Base-by-base conservation (phyloP, 2,888 invertebrate genomes). In the Heliconius ismenius region DNA sequence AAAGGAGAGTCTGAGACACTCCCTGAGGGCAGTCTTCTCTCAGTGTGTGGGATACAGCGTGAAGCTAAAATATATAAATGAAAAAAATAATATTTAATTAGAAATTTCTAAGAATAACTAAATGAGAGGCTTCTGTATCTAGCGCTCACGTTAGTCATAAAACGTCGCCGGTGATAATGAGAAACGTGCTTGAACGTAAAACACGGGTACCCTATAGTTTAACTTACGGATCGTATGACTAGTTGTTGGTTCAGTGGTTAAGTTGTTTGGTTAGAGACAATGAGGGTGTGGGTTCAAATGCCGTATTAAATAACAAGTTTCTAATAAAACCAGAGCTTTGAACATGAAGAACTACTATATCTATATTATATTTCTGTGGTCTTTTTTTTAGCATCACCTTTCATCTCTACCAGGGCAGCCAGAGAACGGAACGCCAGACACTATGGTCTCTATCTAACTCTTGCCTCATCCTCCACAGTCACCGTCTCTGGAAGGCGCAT, bases 91-190 rank as follows among this genome's bases (percentile, higher is more conserved):
- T 26, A 63, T 32, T 13, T 4, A 24, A 6, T 24, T 24, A 39
- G 24, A 43, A 24, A 39, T 15, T 39, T 43, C 67, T 24, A 24
- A 24, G 60, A 74, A 58, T n/a, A 21, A 58, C 58, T 58, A 68
- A 21, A 21, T 60, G 60, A 68, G 64, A 49, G 54, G 60, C 43
- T 60, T 54, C 65, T 28, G 65, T 58, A 24, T 74, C 74, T 54
- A 36, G 24, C 68, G 58, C 72, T 72, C 54, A 65, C 54, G 73
- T 64, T 54, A 67, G 67, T 73, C 63, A 63, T 76, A 73, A 78
- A 78, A 39, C 58, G 28, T 54, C 68, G n/a, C 69, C 43, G 65
- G 76, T 74, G 70, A 32, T 78, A 65, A 78, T 76, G 78, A 76
- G 74, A 76, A 74, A 76, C 74, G 76, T 78, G 76, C 76, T 74